Base-by-base conservation (phyloP, 2,113 vertebrate genomes). In the Micromys minutus region DNA sequence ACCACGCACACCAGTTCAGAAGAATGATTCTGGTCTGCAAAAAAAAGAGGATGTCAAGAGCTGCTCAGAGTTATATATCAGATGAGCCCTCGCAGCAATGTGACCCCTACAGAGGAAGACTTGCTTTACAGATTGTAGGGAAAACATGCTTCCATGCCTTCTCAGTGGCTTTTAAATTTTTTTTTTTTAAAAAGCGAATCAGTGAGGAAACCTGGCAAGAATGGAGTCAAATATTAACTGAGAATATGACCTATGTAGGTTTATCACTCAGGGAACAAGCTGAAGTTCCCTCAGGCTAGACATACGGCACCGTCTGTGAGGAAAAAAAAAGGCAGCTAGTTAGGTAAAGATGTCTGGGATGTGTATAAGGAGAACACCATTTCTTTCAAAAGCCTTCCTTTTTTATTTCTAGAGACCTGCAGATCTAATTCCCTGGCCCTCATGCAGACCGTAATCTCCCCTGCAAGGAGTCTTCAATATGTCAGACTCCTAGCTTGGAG, bases 1-100 rank as follows among this genome's bases (percentile, higher is more conserved):
- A 99, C 99, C 99, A 99, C 4, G 99, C 99, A 2, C 99, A 99
- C 99, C 99, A 99, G 97, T 99, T 99, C 97, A 99, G 98, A 9
- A 99, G 99, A 97, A 99, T 98, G 39, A 99, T 98, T 87, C 99
- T 99, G 31, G 99, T 99, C 99, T 99, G 97, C n/a, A 96, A 87
- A 67, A 74, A 94, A 16, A 94, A 52, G 1, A 36, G 57, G 22
- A 0, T 36, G 4, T 96, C 59, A 93, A 42, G 45, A 12, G n/a
- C 1, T 0, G 16, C 15, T 11, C 5, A 5, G 19, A 77, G 29
- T 24, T 5, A 0, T 15, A 1, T 34, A 15, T 45, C 4, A 47
- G 45, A 22, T 12, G 59, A 65, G 11, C 3, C 29, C 34, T 0
- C 2, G 21, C 24, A 45, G 63, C 13, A 39, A 59, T 4, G 3